Evolutionary conservation across 2,888 invertebrate species (phyloP).

Genomic region (Blastobasis lacticolella): DNA sequence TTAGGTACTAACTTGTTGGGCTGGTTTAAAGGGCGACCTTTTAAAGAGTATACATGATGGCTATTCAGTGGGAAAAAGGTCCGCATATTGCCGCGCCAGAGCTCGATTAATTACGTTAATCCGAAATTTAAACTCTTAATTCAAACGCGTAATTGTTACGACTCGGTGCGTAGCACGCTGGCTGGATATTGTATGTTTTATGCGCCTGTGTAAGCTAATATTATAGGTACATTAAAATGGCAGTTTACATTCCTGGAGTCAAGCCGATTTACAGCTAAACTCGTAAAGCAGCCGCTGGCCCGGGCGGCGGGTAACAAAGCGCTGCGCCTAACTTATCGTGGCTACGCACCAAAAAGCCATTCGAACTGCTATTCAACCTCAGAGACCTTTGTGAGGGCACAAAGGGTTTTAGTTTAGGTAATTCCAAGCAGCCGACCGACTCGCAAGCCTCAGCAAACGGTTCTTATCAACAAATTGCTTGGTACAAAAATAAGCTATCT

Average conservation of each 20-base stretch:
- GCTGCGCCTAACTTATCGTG: slow-evolving; percentile 3
- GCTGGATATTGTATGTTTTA: too few relatives aligned
- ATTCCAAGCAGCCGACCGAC: slow-evolving; percentile 7
- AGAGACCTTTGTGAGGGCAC: slow-evolving; percentile 22
- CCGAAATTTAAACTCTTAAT: neutral
- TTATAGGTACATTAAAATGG: neutral
- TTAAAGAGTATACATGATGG: neutral
- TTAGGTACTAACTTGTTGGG: neutral
- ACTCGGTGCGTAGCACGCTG: too few relatives aligned
- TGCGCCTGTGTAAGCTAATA: too few relatives aligned
- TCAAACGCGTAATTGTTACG: too few relatives aligned
- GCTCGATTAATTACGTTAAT: slow-evolving; percentile 5
- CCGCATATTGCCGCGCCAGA: neutral
- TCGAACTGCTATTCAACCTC: slow-evolving; percentile 10
- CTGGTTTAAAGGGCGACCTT: neutral
- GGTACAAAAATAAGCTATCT: too few relatives aligned
- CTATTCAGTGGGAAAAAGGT: slow-evolving; percentile 2
- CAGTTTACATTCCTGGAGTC: neutral
- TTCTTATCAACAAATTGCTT: too few relatives aligned
- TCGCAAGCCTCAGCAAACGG: too few relatives aligned
- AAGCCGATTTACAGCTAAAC: neutral
- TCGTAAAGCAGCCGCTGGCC: neutral
- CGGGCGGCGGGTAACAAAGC: neutral
- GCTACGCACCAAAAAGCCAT: slow-evolving; percentile 15
- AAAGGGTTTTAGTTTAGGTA: slow-evolving; percentile 25